phyloP scores from a whole-genome alignment of 1,140 invertebrate species.

The Dryas iulia region DNA sequence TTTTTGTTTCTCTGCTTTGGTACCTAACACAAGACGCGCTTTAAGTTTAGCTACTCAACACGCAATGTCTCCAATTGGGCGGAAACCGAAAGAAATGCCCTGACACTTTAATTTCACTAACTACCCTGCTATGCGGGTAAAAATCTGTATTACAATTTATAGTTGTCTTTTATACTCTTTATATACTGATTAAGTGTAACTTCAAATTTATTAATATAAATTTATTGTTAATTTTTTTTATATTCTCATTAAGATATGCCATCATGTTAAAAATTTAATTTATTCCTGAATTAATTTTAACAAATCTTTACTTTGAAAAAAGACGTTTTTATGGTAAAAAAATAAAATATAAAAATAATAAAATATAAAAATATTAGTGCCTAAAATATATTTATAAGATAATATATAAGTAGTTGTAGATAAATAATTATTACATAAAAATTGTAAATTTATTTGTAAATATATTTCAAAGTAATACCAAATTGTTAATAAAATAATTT shows the following conservation, averaged over 20 bases:
- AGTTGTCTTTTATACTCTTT: not conserved
- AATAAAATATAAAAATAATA: not conserved
- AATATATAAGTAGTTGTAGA: no score
- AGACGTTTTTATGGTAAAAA: not conserved
- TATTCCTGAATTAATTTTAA: not conserved
- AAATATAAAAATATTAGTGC: not conserved
- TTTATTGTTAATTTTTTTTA: no score
- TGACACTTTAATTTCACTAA: no score
- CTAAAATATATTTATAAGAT: slow-evolving; percentile 2
- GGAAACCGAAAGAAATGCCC: no score
- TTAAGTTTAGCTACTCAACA: no score
- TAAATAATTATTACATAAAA: not conserved
- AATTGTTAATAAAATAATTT: slow-evolving; percentile 40
- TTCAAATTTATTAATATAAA: not conserved
- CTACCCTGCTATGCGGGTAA: no score
- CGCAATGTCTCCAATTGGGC: no score
- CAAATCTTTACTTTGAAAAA: not conserved
- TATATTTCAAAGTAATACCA: slow-evolving; percentile 50
- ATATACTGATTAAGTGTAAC: not conserved
- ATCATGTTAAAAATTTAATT: not conserved
- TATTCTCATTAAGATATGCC: not conserved
- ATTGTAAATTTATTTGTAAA: slow-evolving; percentile 47
- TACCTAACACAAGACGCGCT: no score
- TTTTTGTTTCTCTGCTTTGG: no score
- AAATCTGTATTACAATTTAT: no score